Base-by-base conservation (phyloP, 92 coral and sea anemone genomes). In the Epizoanthus scotinus region DNA sequence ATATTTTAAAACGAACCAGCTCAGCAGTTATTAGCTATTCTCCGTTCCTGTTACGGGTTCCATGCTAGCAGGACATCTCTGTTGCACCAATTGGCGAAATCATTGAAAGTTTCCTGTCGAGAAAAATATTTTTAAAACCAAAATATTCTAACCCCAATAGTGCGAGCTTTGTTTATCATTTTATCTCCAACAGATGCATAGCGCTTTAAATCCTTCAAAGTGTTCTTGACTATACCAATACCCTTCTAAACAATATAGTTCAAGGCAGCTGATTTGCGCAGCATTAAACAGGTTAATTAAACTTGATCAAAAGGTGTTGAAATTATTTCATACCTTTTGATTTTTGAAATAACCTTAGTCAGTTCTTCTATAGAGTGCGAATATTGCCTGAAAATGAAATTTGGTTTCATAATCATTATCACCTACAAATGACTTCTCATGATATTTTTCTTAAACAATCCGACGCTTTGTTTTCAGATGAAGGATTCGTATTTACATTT, bases 261-360 rank as follows among this genome's bases (percentile, higher is more conserved):
- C 8, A 73, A 55, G 40, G 22, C 79, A 73, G 79, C 65, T 73
- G 64, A 7, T 56, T 28, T 21, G 52, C 24, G 24, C 55, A 24
- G 18, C 6, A 26, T 56, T 28, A 24, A 54, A 72, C 40, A 54
- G 0, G 49, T 18, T 26, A 72, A 72, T 53, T 28, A 62, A 31
- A 71, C 62, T 20, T 14, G 19, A 26, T 29, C 40, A 26, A 64
- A 52, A 53, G 42, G 38, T 54, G 59, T 72, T 25, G 40, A 53
- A 53, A 27, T 54, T 3, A 17, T 72, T 72, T 27, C 63, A 54
- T 15, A 6, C 18, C 54, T 55, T 20, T 14, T 4, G 61, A 59
- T 73, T 25, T 18, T 20, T 28, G 26, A 26, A 29, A 56, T 17
- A 36, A 8, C 18, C 28, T 54, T 73, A 27, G 65, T 8, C 22